Conservation (phyloP, 2,888 invertebrate genomes). For the Polia nebulosa region DNA sequence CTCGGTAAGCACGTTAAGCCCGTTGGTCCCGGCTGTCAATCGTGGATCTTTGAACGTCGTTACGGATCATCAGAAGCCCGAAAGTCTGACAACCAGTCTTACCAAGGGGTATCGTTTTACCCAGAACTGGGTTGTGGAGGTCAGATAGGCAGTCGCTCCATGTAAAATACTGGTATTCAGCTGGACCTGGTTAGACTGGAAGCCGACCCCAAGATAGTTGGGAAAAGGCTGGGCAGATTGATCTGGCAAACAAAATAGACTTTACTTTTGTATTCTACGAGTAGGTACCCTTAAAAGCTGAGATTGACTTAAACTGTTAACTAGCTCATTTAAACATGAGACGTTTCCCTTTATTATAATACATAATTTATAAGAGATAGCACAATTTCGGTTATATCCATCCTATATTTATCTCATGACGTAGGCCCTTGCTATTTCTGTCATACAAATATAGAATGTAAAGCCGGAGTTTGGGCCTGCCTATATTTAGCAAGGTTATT, state of each 20-base stretch:
- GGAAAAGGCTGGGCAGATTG: too few species aligned
- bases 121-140: too few species aligned
- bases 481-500: background rate
- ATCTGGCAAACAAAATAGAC: background rate
- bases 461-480: background rate
- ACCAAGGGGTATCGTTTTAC: too few species aligned
- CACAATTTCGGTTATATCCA: background rate
- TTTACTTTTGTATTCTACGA: background rate
- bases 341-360: constrained; percentile 2
- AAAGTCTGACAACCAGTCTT: too few species aligned
- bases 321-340: constrained; percentile 16
- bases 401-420: constrained; percentile 12
- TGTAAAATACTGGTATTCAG: too few species aligned
- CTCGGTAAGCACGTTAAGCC: too few species aligned
- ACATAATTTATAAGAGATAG: constrained; percentile 11
- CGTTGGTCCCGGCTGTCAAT: too few species aligned
- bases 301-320: constrained; percentile 6
- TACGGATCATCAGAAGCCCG: too few species aligned
- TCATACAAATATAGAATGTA: background rate
- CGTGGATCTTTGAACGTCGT: too few species aligned
- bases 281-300: background rate
- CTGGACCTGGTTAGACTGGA: too few species aligned
- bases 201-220: too few species aligned
- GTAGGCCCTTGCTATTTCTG: background rate
- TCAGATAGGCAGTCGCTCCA: too few species aligned